These are phyloP conservation scores for Pithys albifrons DNA, from an alignment of 2,113 vertebrate genomes.

Conservation along the genomic window DNA sequence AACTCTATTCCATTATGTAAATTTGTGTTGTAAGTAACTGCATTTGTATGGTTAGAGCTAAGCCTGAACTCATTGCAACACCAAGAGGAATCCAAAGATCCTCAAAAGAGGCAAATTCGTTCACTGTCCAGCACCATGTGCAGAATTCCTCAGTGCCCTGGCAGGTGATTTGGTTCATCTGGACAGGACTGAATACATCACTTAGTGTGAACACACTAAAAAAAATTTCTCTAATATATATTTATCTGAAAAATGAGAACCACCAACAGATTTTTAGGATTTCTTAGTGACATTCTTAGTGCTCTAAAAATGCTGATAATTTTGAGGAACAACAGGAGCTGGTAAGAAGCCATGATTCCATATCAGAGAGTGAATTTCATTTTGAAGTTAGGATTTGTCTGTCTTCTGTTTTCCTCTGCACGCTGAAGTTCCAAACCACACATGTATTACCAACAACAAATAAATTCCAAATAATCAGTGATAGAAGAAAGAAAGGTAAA, in stretches of 20 bases:
- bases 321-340: not conserved
- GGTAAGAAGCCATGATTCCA: not conserved
- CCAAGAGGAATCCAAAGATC: not conserved
- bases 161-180: not conserved
- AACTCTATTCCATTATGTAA: not conserved
- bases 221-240: not conserved
- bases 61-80: not conserved
- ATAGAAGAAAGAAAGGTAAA: not conserved
- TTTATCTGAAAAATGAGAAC: not conserved
- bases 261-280: not conserved
- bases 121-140: not conserved
- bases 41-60: not conserved
- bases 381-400: not conserved
- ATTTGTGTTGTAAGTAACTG: not conserved
- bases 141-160: not conserved
- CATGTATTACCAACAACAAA: not conserved
- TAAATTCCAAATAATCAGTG: not conserved
- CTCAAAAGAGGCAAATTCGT: fast-evolving
- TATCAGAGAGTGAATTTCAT: not conserved
- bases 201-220: not conserved
- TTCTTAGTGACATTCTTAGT: not conserved
- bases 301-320: not conserved
- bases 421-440: not conserved
- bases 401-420: not conserved
- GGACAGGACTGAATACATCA: not conserved